Conservation (phyloP, 2,888 invertebrate genomes). For the Drosophila siamana region DNA sequence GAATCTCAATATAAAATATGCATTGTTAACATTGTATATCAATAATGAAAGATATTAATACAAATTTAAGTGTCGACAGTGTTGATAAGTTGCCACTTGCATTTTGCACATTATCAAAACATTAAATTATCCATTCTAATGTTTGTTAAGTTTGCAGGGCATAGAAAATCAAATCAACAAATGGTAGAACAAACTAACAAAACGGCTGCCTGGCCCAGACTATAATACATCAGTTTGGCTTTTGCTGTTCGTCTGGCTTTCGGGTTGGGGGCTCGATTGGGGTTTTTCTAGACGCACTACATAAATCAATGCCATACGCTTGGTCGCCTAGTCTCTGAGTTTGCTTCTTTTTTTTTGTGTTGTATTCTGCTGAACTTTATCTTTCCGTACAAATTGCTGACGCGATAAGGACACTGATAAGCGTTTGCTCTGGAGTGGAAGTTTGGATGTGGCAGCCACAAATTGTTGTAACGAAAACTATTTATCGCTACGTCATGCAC, state of each 20-base stretch:
- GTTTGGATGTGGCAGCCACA: constrained; percentile 35
- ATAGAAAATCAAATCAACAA: constrained; percentile 9
- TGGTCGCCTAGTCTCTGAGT: constrained; percentile 29
- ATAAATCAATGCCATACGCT: constrained; percentile 76
- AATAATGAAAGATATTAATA: no score
- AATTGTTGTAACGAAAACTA: constrained; percentile 45
- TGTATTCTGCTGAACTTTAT: constrained; percentile 38
- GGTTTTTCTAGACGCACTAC: constrained; percentile 63
- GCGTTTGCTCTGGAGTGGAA: constrained; percentile 9
- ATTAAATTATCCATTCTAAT: neutral
- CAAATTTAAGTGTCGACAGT: no score
- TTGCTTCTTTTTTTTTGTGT: neutral
- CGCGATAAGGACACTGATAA: constrained; percentile 59
- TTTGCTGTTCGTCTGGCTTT: neutral
- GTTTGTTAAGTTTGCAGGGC: neutral
- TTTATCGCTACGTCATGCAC: constrained; percentile 56
- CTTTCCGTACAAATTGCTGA: constrained; percentile 58
- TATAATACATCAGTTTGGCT: constrained; percentile 7
- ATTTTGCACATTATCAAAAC: no score
- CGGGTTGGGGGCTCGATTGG: constrained; percentile 8
- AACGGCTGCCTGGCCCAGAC: constrained; percentile 5
- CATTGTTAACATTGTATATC: no score
- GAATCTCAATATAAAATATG: no score
- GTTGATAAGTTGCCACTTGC: no score
- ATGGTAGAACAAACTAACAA: constrained; percentile 22